Conservation (phyloP, 2,797 vertebrate species). For the Loriculus beryllinus region DNA sequence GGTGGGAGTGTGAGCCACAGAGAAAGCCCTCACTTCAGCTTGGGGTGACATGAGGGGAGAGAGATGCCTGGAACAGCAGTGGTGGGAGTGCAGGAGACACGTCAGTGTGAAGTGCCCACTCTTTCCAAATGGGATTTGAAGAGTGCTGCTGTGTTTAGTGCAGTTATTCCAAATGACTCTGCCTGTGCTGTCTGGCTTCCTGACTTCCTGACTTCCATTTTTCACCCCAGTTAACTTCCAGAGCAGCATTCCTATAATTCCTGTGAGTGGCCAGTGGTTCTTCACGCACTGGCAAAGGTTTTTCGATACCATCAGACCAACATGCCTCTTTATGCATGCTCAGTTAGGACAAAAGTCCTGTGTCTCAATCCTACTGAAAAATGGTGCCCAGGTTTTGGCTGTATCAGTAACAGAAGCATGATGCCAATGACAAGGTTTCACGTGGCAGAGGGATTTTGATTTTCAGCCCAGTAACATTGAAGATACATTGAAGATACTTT, state of each 20-base stretch:
- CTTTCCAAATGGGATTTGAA: background rate
- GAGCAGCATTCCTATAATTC: background rate
- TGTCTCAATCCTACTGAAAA: background rate
- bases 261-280: background rate
- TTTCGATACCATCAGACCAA: background rate
- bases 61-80: background rate
- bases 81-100: background rate
- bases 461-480: background rate
- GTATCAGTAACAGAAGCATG: background rate
- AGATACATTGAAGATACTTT: background rate
- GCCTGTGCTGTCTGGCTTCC: background rate
- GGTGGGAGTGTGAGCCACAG: background rate
- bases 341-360: background rate
- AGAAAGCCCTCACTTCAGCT: background rate
- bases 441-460: background rate
- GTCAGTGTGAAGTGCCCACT: background rate
- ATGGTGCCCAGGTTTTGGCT: background rate
- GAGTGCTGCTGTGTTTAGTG: background rate
- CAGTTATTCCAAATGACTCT: background rate
- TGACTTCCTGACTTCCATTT: background rate
- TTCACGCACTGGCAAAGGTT: background rate
- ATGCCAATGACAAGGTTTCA: background rate
- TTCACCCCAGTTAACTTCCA: background rate
- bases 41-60: background rate
- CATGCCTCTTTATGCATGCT: background rate